Conservation (phyloP, 2,797 vertebrate species). For the Xenentodon cancila region DNA sequence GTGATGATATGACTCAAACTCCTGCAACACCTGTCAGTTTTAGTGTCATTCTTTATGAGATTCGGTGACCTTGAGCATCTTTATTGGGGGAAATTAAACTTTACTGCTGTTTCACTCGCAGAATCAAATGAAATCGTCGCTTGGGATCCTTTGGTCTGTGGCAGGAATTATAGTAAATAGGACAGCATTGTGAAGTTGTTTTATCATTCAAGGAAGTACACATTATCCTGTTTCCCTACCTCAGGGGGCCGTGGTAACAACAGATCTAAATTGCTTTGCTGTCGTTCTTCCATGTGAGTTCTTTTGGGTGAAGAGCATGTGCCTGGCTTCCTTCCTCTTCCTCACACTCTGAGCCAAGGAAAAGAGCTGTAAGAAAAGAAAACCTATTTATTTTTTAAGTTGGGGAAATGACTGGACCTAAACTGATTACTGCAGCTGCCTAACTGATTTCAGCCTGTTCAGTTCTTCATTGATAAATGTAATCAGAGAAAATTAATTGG, state of each 20-base stretch:
- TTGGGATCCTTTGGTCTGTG: slow-evolving; percentile 30
- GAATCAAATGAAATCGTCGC: slow-evolving; percentile 11
- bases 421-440: slow-evolving; percentile 60
- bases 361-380: slow-evolving; percentile 41
- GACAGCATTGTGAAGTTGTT: slow-evolving; percentile 32
- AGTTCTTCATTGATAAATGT: slow-evolving; percentile 26
- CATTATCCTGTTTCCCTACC: slow-evolving; percentile 38
- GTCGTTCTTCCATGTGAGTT: slow-evolving; percentile 46
- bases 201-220: slow-evolving; percentile 51
- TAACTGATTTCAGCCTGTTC: slow-evolving; percentile 35
- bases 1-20: slow-evolving; percentile 30
- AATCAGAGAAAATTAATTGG: slow-evolving; percentile 48
- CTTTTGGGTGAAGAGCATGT: slow-evolving; percentile 51
- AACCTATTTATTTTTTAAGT: slow-evolving; percentile 58
- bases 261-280: slow-evolving; percentile 54
- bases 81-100: slow-evolving; percentile 45
- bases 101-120: slow-evolving; percentile 20
- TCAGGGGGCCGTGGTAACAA: slow-evolving; percentile 41
- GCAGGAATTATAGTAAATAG: slow-evolving; percentile 10
- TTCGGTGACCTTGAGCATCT: slow-evolving; percentile 45
- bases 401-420: slow-evolving; percentile 59
- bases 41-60: slow-evolving; percentile 43
- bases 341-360: slow-evolving; percentile 42
- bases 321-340: slow-evolving; percentile 38
- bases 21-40: slow-evolving; percentile 36